Evolutionary conservation across 2,888 invertebrate genomes (phyloP).

Genomic region (Hydropsyche betteni): DNA sequence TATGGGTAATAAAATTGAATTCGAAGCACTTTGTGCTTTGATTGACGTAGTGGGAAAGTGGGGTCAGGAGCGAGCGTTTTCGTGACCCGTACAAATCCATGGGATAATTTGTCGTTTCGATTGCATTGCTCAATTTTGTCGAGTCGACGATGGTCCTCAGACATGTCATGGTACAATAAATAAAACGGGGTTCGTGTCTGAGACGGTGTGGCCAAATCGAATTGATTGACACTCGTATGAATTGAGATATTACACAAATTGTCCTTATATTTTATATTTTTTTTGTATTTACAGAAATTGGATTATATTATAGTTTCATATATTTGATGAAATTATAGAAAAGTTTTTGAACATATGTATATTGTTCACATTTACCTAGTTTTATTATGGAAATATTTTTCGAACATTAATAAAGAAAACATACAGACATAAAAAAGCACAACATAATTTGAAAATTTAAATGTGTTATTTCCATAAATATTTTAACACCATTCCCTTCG

Average conservation of each 20-base stretch:
- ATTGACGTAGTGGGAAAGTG: not conserved
- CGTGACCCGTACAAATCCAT: constrained; percentile 9
- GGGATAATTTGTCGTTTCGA: constrained; percentile 32
- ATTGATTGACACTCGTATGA: constrained; percentile 36
- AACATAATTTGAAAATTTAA: too few relatives aligned
- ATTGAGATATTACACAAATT: constrained; percentile 20
- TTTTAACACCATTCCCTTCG: too few relatives aligned
- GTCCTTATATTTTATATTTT: too few relatives aligned
- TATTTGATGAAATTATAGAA: too few relatives aligned
- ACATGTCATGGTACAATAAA: constrained; percentile 30
- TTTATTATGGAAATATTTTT: too few relatives aligned
- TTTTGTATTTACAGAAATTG: too few relatives aligned
- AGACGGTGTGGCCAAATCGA: constrained; percentile 4
- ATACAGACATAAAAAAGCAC: too few relatives aligned
- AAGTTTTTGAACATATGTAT: too few relatives aligned
- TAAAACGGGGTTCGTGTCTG: constrained; percentile 14
- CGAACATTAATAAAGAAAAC: too few relatives aligned
- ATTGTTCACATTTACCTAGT: too few relatives aligned
- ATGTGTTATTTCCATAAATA: too few relatives aligned
- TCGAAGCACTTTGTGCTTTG: constrained; percentile 5
- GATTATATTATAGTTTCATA: too few relatives aligned
- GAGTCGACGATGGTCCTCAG: constrained; percentile 25
- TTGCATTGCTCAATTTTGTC: constrained; percentile 51
- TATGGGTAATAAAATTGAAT: constrained; percentile 30
- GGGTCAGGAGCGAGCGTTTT: not conserved